Evolutionary conservation across 2,888 invertebrate species (phyloP).

Genomic region (Plagodis pulveraria): DNA sequence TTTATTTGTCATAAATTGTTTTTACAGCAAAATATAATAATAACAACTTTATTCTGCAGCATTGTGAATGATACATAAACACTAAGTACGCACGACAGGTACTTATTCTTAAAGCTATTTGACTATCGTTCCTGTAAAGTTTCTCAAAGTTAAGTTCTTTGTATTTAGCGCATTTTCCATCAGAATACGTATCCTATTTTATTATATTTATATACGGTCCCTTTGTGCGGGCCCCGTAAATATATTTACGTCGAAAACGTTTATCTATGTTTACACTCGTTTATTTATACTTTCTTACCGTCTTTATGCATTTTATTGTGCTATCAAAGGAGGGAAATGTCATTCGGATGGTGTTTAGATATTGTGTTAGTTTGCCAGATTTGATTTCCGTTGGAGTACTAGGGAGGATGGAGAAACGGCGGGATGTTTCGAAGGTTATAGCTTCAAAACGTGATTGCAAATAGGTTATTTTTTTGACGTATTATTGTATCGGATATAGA

Average conservation of each 20-base stretch:
- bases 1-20: too few relatives aligned
- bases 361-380: conserved; percentile 26
- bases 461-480: background rate
- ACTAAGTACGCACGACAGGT: too few relatives aligned
- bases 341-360: conserved; percentile 28
- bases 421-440: background rate
- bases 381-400: conserved; percentile 20
- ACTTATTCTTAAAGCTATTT: too few relatives aligned
- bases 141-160: too few relatives aligned
- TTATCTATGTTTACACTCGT: conserved; percentile 32
- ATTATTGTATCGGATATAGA: background rate
- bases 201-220: conserved; percentile 21
- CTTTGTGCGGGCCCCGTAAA: conserved; percentile 29
- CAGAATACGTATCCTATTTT: conserved; percentile 4
- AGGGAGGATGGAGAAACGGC: conserved; percentile 2
- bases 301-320: conserved; percentile 30
- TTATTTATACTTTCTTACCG: conserved; percentile 21
- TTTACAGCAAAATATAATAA: too few relatives aligned
- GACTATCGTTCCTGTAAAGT: too few relatives aligned
- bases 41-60: too few relatives aligned
- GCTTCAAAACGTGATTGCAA: conserved; percentile 9
- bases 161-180: too few relatives aligned
- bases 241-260: conserved; percentile 31
- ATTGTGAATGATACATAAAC: too few relatives aligned
- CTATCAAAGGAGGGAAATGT: conserved; percentile 25